Evolutionary conservation across 1,140 invertebrate genomes (phyloP).

Genomic region (Forficula auricularia): DNA sequence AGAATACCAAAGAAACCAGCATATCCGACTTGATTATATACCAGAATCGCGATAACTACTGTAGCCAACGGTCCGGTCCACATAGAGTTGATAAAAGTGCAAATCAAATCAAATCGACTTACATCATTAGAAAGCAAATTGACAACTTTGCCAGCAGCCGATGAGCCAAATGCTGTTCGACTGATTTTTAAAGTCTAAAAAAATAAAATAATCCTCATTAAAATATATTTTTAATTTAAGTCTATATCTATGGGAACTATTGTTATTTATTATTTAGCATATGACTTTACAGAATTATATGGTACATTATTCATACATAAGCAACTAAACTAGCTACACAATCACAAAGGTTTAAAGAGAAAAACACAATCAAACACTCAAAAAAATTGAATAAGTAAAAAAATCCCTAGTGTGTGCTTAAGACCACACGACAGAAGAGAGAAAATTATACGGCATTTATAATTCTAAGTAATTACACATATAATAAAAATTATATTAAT

Average conservation of each 20-base stretch:
- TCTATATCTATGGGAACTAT: not conserved
- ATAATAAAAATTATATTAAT: no score
- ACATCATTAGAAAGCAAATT: slow-evolving; percentile 69
- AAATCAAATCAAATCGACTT: slow-evolving; percentile 41
- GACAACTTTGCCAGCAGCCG: slow-evolving; percentile 67
- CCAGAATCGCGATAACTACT: slow-evolving; percentile 38
- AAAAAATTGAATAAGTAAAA: no score
- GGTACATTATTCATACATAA: no score
- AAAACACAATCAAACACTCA: no score
- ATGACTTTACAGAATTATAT: no score
- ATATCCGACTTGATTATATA: slow-evolving; percentile 43
- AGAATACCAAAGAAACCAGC: slow-evolving; percentile 48
- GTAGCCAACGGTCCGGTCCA: slow-evolving; percentile 47
- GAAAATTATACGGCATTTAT: no score
- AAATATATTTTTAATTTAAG: not conserved
- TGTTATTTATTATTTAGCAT: no score
- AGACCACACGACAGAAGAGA: no score
- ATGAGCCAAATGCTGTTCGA: slow-evolving; percentile 47
- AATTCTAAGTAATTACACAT: no score
- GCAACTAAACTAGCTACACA: no score
- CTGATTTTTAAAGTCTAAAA: slow-evolving; percentile 38
- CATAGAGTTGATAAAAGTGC: slow-evolving; percentile 39
- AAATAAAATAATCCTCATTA: slow-evolving; percentile 3
- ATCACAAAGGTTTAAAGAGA: no score
- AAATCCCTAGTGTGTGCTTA: no score